These are phyloP conservation scores for Bombyx huttoni DNA, from an alignment of 2,888 invertebrate genomes.

Conservation along the genomic window DNA sequence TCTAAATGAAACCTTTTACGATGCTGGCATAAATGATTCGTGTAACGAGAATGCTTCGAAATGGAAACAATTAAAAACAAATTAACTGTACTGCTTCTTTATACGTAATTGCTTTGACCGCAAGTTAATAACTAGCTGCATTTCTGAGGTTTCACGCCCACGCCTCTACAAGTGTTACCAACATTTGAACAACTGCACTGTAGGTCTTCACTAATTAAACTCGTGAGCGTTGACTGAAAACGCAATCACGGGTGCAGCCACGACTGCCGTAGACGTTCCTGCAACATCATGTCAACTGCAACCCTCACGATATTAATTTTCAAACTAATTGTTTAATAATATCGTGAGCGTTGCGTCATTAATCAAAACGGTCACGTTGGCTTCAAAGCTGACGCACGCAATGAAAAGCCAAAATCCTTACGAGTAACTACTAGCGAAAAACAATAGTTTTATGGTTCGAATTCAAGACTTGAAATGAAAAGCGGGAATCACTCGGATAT, in stretches of 20 bases:
- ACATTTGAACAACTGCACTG: constrained; percentile 14
- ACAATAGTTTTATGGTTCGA: too few species aligned
- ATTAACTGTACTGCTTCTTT: background rate
- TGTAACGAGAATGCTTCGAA: background rate
- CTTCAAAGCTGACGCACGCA: constrained; percentile 9
- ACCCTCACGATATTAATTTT: constrained; percentile 58
- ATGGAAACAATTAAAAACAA: background rate
- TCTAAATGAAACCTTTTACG: background rate
- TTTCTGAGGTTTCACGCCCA: constrained; percentile 22
- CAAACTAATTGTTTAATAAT: constrained; percentile 60
- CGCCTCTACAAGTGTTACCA: constrained; percentile 3
- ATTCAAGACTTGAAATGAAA: background rate
- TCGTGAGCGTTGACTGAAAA: constrained; percentile 30
- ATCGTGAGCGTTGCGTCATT: constrained; percentile 42
- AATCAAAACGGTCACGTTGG: constrained; percentile 42
- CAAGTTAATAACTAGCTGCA: constrained; percentile 11
- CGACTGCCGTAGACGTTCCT: constrained; percentile 25
- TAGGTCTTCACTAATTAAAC: constrained; percentile 63
- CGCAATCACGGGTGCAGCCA: constrained; percentile 25
- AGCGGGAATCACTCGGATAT: too few species aligned
- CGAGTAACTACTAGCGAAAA: too few species aligned
- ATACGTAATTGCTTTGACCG: constrained; percentile 1
- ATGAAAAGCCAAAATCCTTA: background rate
- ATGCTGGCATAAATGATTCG: background rate
- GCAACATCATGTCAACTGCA: constrained; percentile 54